Evolutionary conservation across 2,888 invertebrate species (phyloP).

Genomic region (Nasonovia ribisnigri): DNA sequence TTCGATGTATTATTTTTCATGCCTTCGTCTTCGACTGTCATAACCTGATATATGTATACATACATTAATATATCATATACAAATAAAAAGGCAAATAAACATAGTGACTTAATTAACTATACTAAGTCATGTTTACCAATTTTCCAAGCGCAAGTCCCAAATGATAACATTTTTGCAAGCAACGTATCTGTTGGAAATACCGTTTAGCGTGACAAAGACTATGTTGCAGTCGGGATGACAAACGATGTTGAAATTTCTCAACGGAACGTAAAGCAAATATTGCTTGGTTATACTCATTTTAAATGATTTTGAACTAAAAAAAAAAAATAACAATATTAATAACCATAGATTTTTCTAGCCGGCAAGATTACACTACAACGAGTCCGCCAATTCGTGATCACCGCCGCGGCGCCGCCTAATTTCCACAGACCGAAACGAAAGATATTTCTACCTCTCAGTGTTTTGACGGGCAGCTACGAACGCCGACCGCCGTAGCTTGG

Average conservation of each 20-base stretch:
- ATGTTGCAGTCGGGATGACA: constrained; percentile 85
- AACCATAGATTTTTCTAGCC: not conserved
- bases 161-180: constrained; percentile 93
- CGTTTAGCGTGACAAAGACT: constrained; percentile 79
- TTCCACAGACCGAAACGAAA: not conserved
- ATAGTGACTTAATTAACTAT: not conserved
- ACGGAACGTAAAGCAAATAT: constrained; percentile 88
- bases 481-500: not conserved
- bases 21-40: constrained; percentile 60
- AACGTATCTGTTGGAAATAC: constrained; percentile 84
- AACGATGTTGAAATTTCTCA: constrained; percentile 90
- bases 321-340: not conserved
- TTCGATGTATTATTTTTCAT: constrained; percentile 59
- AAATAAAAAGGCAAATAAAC: no score
- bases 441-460: not conserved
- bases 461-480: no score
- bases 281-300: constrained; percentile 92
- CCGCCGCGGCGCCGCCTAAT: not conserved
- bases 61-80: not conserved
- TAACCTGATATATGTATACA: constrained; percentile 37
- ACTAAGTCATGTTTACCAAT: constrained; percentile 74
- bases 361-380: not conserved
- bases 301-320: not conserved
- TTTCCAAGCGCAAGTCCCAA: constrained; percentile 93
- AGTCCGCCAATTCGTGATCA: not conserved